Base-by-base conservation (phyloP, 2,113 vertebrate genomes). In the Bubalus kerabau region DNA sequence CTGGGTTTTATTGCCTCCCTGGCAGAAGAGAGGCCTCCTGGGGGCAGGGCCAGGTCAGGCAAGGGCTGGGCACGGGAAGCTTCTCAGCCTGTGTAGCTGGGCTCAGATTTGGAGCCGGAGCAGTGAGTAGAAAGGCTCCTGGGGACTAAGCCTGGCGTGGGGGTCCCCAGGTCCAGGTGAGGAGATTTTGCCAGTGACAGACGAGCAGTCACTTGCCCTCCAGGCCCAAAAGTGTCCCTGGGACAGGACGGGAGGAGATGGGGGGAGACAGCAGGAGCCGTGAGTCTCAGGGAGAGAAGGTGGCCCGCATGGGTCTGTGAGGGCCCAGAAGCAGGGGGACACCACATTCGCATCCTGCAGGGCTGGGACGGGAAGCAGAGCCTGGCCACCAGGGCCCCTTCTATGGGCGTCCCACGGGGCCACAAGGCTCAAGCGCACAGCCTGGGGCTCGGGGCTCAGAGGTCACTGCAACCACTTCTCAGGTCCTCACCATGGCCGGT, bases 401-500 rank as follows among this genome's bases (percentile, higher is more conserved):
- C 76, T 36, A 16, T 7, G 74, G 40, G 14, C 43, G 24, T 26
- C 54, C 54, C 64, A 76, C 1, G 4, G 16, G 10, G 50, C 67
- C 67, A 78, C 11, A 19, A 78, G 88, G 52, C 11, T 36, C 28
- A 5, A 74, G 82, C 46, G 62, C 28, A 15, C 7, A 13, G 11
- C 15, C 30, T 59, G 54, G 71, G 17, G 43, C 14, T 48, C 6
- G 3, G 43, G 24, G n/a, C 96, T 99, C 98, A 99, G 93, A 99
- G 99, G 96, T 99, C 99, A 26, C 99, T 99, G 1, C 99, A 99
- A 87, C 98, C 98, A 97, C 98, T 98, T 2, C 99, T 99, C 93
- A 99, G 98, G 97, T 99, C 99, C 94, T 99, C 99, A 17, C 99
- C 99, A 7, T 99, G 99, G 98, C 99, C 99, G 89, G 99, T 99